phyloP scores from a whole-genome alignment of 2,888 invertebrate genomes.

The Caenorhabditis japonica region DNA sequence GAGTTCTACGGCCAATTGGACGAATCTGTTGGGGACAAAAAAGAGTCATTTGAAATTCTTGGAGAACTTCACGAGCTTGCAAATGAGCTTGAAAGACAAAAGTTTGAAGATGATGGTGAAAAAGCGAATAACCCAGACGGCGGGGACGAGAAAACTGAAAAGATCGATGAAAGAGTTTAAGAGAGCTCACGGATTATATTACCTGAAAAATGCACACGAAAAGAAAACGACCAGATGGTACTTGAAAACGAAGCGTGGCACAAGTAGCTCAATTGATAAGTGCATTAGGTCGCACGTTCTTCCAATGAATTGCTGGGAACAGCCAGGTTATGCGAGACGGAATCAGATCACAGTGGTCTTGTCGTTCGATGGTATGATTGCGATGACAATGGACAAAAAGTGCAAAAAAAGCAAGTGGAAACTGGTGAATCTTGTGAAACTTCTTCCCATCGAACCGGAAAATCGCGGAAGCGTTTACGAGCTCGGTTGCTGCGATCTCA shows the following conservation, averaged over 20 bases:
- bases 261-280: constrained; percentile 31
- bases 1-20: constrained; percentile 45
- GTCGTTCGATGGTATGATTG: constrained; percentile 39
- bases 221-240: constrained; percentile 13
- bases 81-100: constrained; percentile 25
- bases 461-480: constrained; percentile 34
- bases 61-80: constrained; percentile 41
- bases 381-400: constrained; percentile 24
- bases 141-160: neutral
- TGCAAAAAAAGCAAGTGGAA: constrained; percentile 32
- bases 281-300: constrained; percentile 28
- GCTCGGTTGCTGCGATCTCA: constrained; percentile 29
- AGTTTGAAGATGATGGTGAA: constrained; percentile 16
- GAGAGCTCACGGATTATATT: constrained; percentile 15
- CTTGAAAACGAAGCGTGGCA: constrained; percentile 10
- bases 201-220: constrained; percentile 26
- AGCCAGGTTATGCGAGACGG: neutral
- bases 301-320: constrained; percentile 27
- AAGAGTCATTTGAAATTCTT: constrained; percentile 33
- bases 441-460: constrained; percentile 32
- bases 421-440: constrained; percentile 23
- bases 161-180: constrained; percentile 12
- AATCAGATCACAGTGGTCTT: constrained; percentile 27
- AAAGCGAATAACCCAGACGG: constrained; percentile 3
- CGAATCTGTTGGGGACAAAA: constrained; percentile 22